Percentiles rank a stretch among this genome's conserved stretches.
Conservation (phyloP, 2,113 vertebrate genomes). For the Paramormyrops kingsleyae region DNA sequence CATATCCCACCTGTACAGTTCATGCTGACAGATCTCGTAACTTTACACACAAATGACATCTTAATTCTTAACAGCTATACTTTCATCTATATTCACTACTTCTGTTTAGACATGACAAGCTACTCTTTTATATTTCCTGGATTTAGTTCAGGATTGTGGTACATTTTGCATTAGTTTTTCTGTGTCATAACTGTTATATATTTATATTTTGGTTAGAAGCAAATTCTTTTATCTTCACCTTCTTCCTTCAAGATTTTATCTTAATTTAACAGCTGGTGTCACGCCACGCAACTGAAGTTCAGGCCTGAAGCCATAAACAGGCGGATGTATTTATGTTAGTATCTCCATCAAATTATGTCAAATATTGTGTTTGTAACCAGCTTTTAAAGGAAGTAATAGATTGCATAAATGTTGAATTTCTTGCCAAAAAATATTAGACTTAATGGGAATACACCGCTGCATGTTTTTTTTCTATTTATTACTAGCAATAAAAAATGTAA, state of each 20-base stretch:
- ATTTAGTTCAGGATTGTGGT: not conserved
- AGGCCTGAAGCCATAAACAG: not conserved
- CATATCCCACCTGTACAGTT: not conserved
- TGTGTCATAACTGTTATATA: not conserved
- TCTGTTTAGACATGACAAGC: not conserved
- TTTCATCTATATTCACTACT: not conserved
- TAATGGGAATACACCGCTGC: not conserved
- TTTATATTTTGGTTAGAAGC: not conserved
- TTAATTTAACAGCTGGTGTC: not conserved
- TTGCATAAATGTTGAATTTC: not conserved
- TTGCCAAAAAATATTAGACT: not conserved
- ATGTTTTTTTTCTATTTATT: not conserved
- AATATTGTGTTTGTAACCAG: not conserved
- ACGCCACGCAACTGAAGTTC: not conserved
- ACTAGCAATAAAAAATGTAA: not conserved
- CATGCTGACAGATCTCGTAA: not conserved
- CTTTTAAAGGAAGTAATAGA: not conserved
- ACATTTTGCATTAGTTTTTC: not conserved
- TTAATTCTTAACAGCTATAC: not conserved
- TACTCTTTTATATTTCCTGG: not conserved
- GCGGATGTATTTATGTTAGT: not conserved
- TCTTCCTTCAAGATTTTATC: not conserved
- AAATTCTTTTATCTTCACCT: not conserved
- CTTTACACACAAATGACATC: not conserved
- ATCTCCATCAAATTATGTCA: not conserved